phyloP scores from a whole-genome alignment of 2,797 vertebrate species.

The Podargus strigoides region DNA sequence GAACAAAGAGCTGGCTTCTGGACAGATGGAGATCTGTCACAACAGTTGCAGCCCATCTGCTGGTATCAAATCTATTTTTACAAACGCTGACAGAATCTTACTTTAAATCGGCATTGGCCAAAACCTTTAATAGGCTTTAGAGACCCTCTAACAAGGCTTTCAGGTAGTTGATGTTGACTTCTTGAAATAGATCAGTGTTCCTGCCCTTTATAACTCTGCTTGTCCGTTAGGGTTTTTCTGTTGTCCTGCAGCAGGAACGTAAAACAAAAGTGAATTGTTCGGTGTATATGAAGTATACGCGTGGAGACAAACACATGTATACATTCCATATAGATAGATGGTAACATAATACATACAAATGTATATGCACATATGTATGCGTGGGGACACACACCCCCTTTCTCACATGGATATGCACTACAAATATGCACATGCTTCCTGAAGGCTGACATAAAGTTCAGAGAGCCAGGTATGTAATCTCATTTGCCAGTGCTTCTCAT shows the following conservation, averaged over 20 bases:
- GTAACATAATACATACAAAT: not conserved
- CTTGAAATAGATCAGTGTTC: not conserved
- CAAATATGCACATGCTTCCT: not conserved
- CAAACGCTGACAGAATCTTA: conserved; percentile 6
- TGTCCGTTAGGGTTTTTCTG: not conserved
- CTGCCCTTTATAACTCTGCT: not conserved
- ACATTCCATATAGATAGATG: not conserved
- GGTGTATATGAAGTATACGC: not conserved
- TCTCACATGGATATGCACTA: not conserved
- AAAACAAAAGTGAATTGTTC: not conserved
- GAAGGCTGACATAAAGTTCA: not conserved
- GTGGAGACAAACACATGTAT: not conserved
- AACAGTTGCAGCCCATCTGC: conserved; percentile 29
- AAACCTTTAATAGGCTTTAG: conserved; percentile 58
- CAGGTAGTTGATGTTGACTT: not conserved
- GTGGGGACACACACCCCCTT: not conserved
- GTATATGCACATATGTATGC: not conserved
- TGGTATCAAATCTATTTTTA: conserved; percentile 6
- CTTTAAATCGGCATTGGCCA: conserved; percentile 10
- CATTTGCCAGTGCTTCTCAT: not conserved
- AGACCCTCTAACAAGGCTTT: not conserved
- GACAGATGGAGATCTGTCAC: not conserved
- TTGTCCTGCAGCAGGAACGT: not conserved
- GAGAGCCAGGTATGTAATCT: not conserved
- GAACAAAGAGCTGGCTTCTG: not conserved